Base-by-base conservation (phyloP, 2,113 vertebrate species). In the Protobothrops mucrosquamatus region DNA sequence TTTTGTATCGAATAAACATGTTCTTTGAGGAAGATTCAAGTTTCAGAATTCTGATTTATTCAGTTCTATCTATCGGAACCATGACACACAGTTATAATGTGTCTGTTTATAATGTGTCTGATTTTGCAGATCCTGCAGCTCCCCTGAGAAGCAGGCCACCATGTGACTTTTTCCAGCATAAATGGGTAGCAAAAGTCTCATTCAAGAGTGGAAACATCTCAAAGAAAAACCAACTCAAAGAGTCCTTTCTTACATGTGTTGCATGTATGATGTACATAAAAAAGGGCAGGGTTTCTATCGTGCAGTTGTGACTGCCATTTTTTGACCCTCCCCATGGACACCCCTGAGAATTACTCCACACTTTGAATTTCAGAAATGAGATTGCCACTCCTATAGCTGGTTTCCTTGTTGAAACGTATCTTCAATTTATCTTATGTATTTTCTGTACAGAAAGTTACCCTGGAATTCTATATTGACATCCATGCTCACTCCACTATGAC, bases 401-500 rank as follows among this genome's bases (percentile, higher is more conserved):
- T 93, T 96, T 95, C 91, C 89, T 74, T 91, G 92, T 18, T 56
- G 6, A 69, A 93, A 55, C 43, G 87, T 57, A 54, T 8, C 94
- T 91, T 92, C 93, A 92, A 92, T 94, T 94, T 94, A 94, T 93
- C 89, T 95, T 91, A 0, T 57, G 52, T 92, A 87, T 90, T 93
- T 29, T 94, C 91, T 95, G 95, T 93, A 97, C 97, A 99, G 99
- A 99, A 98, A 96, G 98, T 98, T 94, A 99, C 98, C 97, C 96
- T 99, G 98, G 99, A 99, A 97, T 99, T 99, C 97, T 99, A 99
- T 97, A 99, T 99, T 39, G 99, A 99, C 95, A 99, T 99, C 85
- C 99, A 99, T 57, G 99, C 99, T 94, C 99, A 99, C 98, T 99
- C 99, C 97, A 99, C 99, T 97, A 99, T 99, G 99, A 99, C 99